Base-by-base conservation (phyloP, 2,888 invertebrate species). In the Deroplatys truncata region DNA sequence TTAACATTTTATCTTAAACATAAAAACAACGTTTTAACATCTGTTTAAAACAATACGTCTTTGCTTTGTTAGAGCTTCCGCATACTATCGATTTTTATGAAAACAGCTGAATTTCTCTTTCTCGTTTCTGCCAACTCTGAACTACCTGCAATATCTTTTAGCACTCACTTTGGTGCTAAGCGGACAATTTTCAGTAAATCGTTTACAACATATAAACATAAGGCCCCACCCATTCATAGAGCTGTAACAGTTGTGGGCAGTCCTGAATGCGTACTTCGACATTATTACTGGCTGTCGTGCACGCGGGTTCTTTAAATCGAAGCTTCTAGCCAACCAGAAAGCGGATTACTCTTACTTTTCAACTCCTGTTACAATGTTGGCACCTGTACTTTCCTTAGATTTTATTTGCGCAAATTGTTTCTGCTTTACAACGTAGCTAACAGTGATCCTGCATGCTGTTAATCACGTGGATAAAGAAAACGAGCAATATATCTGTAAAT, bases 261-360 rank as follows among this genome's bases (percentile, higher is more conserved):
- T 15, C 25, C 35, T 82, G 7, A 83, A 13, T 35, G 13, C 13
- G 15, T 9, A 87, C 13, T 43, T 25, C 16, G 25, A n/a, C n/a
- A 13, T 43, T 82, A 7, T 43, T 87, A 87, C 83, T 87, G 87
- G 87, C 28, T n/a, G 82, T 13, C 8, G 35, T n/a, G 25, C 28
- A 82, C 82, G 87, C 87, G 87, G 82, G 87, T 72, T 28, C 83
- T 87, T 87, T 87, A 16, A 87, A 87, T 13, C 29, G 29, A 87
- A 83, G 13, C 31, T 15, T 16, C 28, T 35, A 35, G 86, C 86
- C 86, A 87, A 87, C 56, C 56, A 72, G 25, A 72, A 72, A 72
- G 20, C 56, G 25, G 56, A 72, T 72, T 72, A 72, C 56, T 20
- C 20, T 72, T 72, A 25, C 56, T 20, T 72, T 72, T 72, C 56